These are phyloP conservation scores for Entomyzon cyanotis DNA, from an alignment of 2,113 vertebrate genomes.

Conservation along the genomic window DNA sequence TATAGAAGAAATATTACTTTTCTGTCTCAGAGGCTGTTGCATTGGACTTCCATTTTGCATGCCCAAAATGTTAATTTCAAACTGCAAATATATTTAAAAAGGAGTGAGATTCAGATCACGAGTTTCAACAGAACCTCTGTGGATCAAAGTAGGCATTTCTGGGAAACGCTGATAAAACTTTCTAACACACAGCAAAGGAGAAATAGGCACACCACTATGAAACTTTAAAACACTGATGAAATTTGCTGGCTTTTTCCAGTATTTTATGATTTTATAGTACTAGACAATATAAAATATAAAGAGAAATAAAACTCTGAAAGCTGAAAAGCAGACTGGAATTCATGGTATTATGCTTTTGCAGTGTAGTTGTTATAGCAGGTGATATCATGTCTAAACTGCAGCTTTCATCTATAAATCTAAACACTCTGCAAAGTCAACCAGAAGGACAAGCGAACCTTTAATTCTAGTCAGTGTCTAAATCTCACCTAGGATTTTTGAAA, in stretches of 20 bases:
- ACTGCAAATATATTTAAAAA: not conserved
- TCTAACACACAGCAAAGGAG: conserved; percentile 84
- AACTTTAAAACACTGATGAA: conserved; percentile 83
- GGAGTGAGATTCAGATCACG: not conserved
- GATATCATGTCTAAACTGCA: conserved; percentile 62
- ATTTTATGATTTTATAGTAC: conserved; percentile 69
- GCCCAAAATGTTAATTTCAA: not conserved
- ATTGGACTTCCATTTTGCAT: not conserved
- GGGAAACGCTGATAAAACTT: conserved; percentile 85
- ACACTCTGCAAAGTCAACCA: conserved; percentile 60
- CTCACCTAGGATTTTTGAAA: conserved; percentile 65
- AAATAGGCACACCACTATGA: conserved; percentile 84
- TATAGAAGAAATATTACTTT: not conserved
- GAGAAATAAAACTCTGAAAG: conserved; percentile 72
- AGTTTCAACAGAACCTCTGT: conserved; percentile 62
- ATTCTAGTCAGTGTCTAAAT: conserved; percentile 55
- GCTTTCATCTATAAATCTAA: conserved; percentile 56
- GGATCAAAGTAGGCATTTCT: conserved; percentile 70
- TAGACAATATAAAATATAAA: conserved; percentile 75
- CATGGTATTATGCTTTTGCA: conserved; percentile 70
- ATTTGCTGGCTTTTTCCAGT: conserved; percentile 74
- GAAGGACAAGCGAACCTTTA: conserved; percentile 72
- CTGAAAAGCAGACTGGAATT: conserved; percentile 74
- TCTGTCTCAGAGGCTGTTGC: not conserved
- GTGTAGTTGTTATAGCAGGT: conserved; percentile 71